Percentiles rank a stretch among this genome's conserved stretches.
Conservation (phyloP, 1,140 invertebrate species). For the Gonatopus flavifemur region DNA sequence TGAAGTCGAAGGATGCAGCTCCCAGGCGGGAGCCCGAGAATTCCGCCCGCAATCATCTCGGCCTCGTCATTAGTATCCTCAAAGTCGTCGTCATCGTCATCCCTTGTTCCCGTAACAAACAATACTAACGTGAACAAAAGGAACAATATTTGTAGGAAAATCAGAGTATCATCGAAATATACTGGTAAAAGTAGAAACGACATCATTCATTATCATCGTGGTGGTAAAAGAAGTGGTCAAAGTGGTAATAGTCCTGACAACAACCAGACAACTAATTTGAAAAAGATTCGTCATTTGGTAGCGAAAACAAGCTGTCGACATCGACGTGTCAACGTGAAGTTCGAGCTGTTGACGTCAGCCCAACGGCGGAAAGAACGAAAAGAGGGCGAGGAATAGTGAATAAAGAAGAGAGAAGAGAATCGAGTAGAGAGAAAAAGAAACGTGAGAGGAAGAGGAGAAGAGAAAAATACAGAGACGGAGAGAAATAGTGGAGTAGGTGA, state of each 20-base stretch:
- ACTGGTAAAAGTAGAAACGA: background rate
- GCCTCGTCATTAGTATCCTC: conserved; percentile 42
- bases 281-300: conserved; percentile 36
- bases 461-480: background rate
- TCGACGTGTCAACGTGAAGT: conserved; percentile 40
- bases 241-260: conserved; percentile 36
- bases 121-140: conserved; percentile 37
- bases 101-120: no score
- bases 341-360: conserved; percentile 48
- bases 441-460: conserved; percentile 28
- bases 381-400: conserved; percentile 50
- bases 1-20: conserved; percentile 60
- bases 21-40: conserved; percentile 58
- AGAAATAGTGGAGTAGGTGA: background rate
- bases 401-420: conserved; percentile 26
- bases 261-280: conserved; percentile 34
- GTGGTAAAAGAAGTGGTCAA: conserved; percentile 27
- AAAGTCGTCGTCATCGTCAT: conserved; percentile 39
- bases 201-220: conserved; percentile 8
- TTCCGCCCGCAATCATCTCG: conserved; percentile 48
- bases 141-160: conserved; percentile 30
- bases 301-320: conserved; percentile 42
- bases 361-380: conserved; percentile 47
- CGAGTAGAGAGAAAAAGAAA: conserved; percentile 28
- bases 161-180: conserved; percentile 10